phyloP scores from a whole-genome alignment of 64 coral and sea anemone species.

The Montipora cactus region DNA sequence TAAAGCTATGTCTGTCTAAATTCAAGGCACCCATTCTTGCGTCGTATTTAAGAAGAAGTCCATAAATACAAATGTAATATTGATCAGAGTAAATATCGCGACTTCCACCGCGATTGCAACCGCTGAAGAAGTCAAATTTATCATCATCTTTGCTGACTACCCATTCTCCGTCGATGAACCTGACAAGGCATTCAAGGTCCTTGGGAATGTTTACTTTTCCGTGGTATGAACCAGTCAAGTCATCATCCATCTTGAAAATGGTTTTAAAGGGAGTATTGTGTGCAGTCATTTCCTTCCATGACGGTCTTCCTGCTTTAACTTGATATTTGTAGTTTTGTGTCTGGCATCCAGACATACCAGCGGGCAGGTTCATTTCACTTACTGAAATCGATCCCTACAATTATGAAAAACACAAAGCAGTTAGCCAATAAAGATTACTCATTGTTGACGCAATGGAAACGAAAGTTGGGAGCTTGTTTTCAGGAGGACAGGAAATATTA shows the following conservation, averaged over 20 bases:
- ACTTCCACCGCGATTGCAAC: conserved; percentile 15
- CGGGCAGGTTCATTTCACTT: background rate
- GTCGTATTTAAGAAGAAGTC: conserved; percentile 9
- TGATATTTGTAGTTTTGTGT: conserved; percentile 37
- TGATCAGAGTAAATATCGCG: background rate
- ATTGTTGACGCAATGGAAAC: no score
- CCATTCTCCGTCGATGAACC: conserved; percentile 6
- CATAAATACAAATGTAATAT: conserved; percentile 31
- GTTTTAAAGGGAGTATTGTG: background rate
- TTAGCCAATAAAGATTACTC: no score
- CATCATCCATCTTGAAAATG: conserved; percentile 11
- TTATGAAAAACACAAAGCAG: background rate
- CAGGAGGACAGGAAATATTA: no score
- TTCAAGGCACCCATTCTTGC: conserved; percentile 3
- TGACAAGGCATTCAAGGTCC: background rate
- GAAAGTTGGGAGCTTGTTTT: no score
- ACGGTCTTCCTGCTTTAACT: conserved; percentile 23
- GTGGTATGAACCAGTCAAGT: background rate
- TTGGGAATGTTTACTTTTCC: background rate
- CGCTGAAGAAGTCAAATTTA: conserved; percentile 27
- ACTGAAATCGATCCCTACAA: conserved; percentile 7
- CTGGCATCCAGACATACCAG: conserved; percentile 12
- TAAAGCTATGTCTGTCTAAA: background rate
- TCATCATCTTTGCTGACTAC: background rate
- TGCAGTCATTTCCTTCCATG: conserved; percentile 15